Base-by-base conservation (phyloP, 2,797 vertebrate species). In the Catamblyrhynchus diadema region DNA sequence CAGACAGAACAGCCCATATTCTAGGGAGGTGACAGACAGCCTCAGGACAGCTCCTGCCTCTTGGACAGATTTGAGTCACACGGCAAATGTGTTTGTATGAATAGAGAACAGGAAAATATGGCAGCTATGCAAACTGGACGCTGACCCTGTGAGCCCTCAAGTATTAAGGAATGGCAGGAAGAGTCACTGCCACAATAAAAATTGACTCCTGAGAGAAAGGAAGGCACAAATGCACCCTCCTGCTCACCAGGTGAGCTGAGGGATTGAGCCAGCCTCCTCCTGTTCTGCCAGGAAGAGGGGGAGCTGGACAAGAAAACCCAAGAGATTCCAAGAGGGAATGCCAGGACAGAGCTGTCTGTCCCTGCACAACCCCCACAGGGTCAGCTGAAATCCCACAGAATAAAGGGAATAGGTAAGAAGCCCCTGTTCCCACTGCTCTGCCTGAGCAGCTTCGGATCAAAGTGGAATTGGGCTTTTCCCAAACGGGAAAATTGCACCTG, bases 1-100 rank as follows among this genome's bases (percentile, higher is more conserved):
- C 95, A 96, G 85, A 73, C 93, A 96, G 95, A 97, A 94, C 95
- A 95, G 93, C 94, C 94, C 96, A 96, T 97, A 96, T 97, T 97
- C 96, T 95, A 97, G 95, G 86, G 84, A 93, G 44, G 53, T 66
- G 73, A 95, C 47, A 94, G 17, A 93, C 94, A 94, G 82, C 80
- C 95, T 94, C 84, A 81, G 73, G 80, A 96, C 93, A 81, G n/a
- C 2, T 75, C 66, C 72, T 88, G 95, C 96, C 94, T 97, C 95
- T 97, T 97, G 95, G 95, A 97, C 95, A 97, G 94, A 97, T 97
- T 86, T 60, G 33, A 90, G 44, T 74, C 35, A 77, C 0, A 0
- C 42, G 78, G 61, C 20, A 89, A 90, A 83, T 9, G 39, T 22
- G 27, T 73, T 83, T 28, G 20, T 14, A 56, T 8, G 19, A 39